A percentile compares a stretch with the other conserved stretches of the same genome.
Conservation (phyloP, 2,797 vertebrate species). For the Karalla daura region DNA sequence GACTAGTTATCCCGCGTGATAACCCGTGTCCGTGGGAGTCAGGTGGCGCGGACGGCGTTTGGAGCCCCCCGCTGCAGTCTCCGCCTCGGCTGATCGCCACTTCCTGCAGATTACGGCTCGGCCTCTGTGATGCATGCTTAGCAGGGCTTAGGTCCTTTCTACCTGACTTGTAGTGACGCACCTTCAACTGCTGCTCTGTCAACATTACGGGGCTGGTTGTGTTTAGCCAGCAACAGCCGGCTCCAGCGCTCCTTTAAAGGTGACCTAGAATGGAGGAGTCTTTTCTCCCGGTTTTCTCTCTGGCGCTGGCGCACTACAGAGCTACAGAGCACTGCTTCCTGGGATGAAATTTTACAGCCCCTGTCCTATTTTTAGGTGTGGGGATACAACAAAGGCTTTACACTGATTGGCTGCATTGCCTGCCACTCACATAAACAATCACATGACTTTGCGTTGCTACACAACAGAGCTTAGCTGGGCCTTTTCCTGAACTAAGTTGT, state of each 20-base stretch:
- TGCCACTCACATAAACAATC: too few relatives aligned
- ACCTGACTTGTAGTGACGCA: slow-evolving; percentile 68
- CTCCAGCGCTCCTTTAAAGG: slow-evolving; percentile 47
- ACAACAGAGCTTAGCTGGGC: too few relatives aligned
- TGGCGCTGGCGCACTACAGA: too few relatives aligned
- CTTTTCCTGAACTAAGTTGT: too few relatives aligned
- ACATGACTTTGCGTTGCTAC: too few relatives aligned
- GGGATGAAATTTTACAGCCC: too few relatives aligned
- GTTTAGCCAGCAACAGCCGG: slow-evolving; percentile 77
- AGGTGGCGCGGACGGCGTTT: slow-evolving; percentile 23
- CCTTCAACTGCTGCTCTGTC: slow-evolving; percentile 63
- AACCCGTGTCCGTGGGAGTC: neutral
- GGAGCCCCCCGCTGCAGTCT: slow-evolving; percentile 11
- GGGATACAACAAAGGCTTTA: too few relatives aligned
- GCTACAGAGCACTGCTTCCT: too few relatives aligned
- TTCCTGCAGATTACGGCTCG: slow-evolving; percentile 46
- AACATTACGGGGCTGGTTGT: slow-evolving; percentile 57
- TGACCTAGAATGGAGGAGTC: too few relatives aligned
- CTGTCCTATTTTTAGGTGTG: too few relatives aligned
- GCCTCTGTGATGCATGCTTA: slow-evolving; percentile 58
- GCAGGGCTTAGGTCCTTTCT: slow-evolving; percentile 62
- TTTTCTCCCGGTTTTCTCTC: too few relatives aligned
- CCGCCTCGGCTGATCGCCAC: slow-evolving; percentile 12
- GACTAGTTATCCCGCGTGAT: neutral
- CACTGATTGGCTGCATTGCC: too few relatives aligned